Evolutionary conservation across 1,140 invertebrate species (phyloP), one percentile per base, ranked within the genome.

Genomic region (Papilio polytes): DNA sequence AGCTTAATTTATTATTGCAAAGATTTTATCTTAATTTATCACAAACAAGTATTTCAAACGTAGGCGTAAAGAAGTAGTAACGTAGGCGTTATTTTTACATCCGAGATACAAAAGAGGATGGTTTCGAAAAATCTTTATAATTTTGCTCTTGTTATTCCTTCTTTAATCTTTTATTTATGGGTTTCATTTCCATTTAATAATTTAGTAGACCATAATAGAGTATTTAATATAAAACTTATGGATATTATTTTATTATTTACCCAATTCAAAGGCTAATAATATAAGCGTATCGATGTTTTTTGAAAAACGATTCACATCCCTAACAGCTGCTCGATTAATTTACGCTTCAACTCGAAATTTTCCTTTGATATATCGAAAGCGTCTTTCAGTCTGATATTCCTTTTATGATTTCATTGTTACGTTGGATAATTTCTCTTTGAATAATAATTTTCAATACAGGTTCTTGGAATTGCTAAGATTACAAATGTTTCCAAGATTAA

Each of bases 341-440:
- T 70, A 70, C 63, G 63, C 63, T 70, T 70, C 63, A 70, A 36
- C 26, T 70, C 63, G 13, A 70, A 70, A 70, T 70, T 70, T 70
- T 26, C 63, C 63, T 70, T 70, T 70, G 63, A 70, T 70, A 70
- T 70, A 70, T 70, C 26, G 12, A 70, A 70, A 70, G 13, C 63
- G 63, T 70, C 12, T 70, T 31, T 70, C 63, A 70, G 26, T 70
- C 3, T 70, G 18, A 70, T 70, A 70, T 70, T 31, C 63, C 63
- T 70, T 70, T 70, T 70, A 7, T 70, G 63, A 70, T 70, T 70
- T 70, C 63, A 70, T 70, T 70, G 63, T 70, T 36, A 31, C 63
- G 63, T 15, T 31, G 63, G 26, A 70, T 70, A 70, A 70, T 70
- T 36, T 70, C 13, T 15, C 63, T 70, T 70, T 70, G 63, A 70